Evolutionary conservation across 2,113 vertebrate genomes (phyloP), one percentile per base, ranked within the genome.

Genomic region (Heliornis fulica): DNA sequence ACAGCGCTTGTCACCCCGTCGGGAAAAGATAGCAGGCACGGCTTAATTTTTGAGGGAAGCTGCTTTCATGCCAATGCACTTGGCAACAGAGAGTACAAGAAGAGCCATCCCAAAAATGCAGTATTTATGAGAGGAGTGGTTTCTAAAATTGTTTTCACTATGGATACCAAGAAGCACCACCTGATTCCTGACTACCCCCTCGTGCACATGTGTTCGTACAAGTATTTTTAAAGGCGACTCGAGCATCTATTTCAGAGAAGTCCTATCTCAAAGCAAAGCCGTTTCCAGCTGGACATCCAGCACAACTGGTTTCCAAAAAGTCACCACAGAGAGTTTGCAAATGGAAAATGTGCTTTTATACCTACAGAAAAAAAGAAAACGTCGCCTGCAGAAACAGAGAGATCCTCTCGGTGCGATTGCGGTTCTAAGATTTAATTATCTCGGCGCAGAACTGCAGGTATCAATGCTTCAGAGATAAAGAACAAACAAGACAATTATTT

Each of bases 401-500:
- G 66, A 85, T 90, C 71, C 74, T 90, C 92, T 94, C 9, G 3
- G 88, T 86, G 87, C 15, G 10, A 86, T 15, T 72, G 93, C 9
- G 65, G 93, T 77, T 54, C 93, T 78, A 51, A 93, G 92, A 96
- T 93, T 97, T 96, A 96, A 97, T 96, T 96, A 96, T 95, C 93
- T 96, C 89, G 65, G 95, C 92, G 65, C 89, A 91, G 96, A 96
- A 92, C 91, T 83, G 85, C 94, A 97, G 96, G 95, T 97, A 96
- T 93, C 95, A 95, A 90, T 88, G 95, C 97, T 95, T 93, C 61
- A 72, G 95, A 97, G 96, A 94, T 54, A 78, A 56, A 96, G 96
- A 93, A 89, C 94, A 97, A 96, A 95, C 93, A 94, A 86, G 83
- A 93, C 88, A 96, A 95, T 97, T 96, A 94, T 89, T 95, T 93